Evolutionary conservation across 2,888 invertebrate species (phyloP).

Genomic region (Aethes cnicana): DNA sequence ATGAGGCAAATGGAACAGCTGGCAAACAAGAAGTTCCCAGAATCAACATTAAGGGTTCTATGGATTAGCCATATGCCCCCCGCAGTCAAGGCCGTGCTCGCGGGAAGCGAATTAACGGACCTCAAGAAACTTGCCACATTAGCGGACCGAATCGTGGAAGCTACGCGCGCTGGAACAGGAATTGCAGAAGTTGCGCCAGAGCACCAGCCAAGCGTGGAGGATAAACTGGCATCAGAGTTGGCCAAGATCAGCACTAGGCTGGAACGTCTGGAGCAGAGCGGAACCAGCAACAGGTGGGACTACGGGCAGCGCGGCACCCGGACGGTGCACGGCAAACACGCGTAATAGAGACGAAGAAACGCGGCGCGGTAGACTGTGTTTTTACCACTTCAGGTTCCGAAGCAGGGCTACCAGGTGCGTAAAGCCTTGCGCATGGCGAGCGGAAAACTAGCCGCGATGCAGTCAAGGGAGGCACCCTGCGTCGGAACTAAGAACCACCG

Average conservation of each 20-base stretch:
- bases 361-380: slow-evolving; percentile 25
- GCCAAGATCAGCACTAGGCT: not conserved
- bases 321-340: not conserved
- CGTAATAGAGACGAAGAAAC: not conserved
- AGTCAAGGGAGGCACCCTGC: slow-evolving; percentile 22
- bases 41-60: not conserved
- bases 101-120: not conserved
- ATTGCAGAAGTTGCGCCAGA: not conserved
- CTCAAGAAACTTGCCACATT: slow-evolving; percentile 12
- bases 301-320: not conserved
- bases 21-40: slow-evolving; percentile 1
- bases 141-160: slow-evolving; percentile 20
- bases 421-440: slow-evolving; percentile 32
- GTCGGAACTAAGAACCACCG: slow-evolving; percentile 11
- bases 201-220: too few relatives aligned
- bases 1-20: slow-evolving; percentile 18
- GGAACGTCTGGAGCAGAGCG: too few relatives aligned
- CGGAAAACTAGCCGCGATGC: slow-evolving; percentile 29
- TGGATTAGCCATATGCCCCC: slow-evolving; percentile 19
- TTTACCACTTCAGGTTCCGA: slow-evolving; percentile 30
- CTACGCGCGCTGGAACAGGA: not conserved
- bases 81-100: slow-evolving; percentile 11
- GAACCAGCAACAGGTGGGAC: too few relatives aligned
- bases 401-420: slow-evolving; percentile 22
- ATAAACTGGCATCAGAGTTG: not conserved